Base-by-base conservation (phyloP, 2,113 vertebrate species). In the Australoheros scitulus region DNA sequence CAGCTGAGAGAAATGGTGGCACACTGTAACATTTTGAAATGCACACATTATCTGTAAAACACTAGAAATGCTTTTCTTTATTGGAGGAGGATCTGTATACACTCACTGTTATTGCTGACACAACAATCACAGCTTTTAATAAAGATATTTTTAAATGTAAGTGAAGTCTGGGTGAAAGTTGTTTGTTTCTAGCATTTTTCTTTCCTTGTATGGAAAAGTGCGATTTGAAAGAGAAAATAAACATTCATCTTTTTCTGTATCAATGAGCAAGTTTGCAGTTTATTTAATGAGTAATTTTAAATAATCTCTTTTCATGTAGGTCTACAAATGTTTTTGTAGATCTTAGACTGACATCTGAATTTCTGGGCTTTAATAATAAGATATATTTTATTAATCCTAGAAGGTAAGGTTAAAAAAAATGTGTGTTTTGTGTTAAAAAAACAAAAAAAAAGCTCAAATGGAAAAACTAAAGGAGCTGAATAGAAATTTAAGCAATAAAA, bases 81-180 rank as follows among this genome's bases (percentile, higher is more conserved):
- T n/a, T 15, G 61, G 38, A 24, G 26, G 22, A 56, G 18, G 22
- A 47, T n/a, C 36, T 34, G 61, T 47, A 15, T 58, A 57, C 41
- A 78, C 52, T 26, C 38, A 63, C 63, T 81, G 56, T 77, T 74
- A 47, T 36, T 82, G 61, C 55, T 84, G 68, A 56, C 74, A 60
- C 58, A 76, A 58, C 65, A 64, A 80, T 58, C 36, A 74, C n/a
- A 76, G 5, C 36, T 83, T 85, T 83, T 29, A 78, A 84, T 86
- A 89, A 91, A 86, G 34, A 68, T 82, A 68, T 85, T 88, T 88
- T 55, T 58, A 83, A 77, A 59, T 81, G 76, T 38, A 77, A 41
- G 22, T 41, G 29, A 79, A 2, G 20, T 68, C 11, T 47, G 56
- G 47, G n/a, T 72, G 26, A 32, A 72, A 32, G 22, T 52, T 72